phyloP scores from a whole-genome alignment of 2,797 vertebrate genomes.

The Platyrinchus mystaceus region DNA sequence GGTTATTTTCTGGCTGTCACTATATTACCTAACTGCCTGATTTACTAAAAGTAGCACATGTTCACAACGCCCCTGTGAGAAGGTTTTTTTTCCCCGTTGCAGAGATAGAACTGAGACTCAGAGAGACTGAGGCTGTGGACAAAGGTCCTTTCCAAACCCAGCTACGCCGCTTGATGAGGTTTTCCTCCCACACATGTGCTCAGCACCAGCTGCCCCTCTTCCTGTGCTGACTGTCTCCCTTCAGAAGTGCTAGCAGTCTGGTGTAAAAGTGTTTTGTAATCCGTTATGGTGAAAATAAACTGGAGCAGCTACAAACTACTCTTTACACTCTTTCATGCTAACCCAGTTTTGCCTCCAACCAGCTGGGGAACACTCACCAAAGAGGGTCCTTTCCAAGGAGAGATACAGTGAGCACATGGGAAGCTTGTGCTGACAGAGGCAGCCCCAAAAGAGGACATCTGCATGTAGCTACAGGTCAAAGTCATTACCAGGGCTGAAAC shows the following conservation, averaged over 20 bases:
- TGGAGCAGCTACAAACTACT: neutral
- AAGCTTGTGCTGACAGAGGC: neutral
- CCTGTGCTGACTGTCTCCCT: conserved; percentile 44
- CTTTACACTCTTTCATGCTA: neutral
- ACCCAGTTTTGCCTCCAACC: neutral
- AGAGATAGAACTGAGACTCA: conserved; percentile 1
- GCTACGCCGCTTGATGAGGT: neutral
- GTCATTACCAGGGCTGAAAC: neutral
- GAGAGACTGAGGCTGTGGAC: conserved; percentile 20
- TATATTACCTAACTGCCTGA: conserved; percentile 34
- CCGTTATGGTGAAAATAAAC: neutral
- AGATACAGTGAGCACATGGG: fast-evolving
- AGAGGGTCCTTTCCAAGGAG: neutral
- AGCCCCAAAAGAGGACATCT: neutral
- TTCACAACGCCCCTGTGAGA: neutral
- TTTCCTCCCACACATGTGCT: conserved; percentile 46
- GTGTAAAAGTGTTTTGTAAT: conserved; percentile 8
- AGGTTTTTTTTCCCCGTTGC: neutral
- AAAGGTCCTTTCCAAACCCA: conserved; percentile 49
- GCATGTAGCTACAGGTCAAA: neutral
- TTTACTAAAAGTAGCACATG: neutral
- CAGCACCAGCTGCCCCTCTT: conserved; percentile 45
- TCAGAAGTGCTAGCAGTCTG: conserved; percentile 31
- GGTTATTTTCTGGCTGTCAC: conserved; percentile 44
- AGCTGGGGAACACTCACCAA: neutral